A percentile compares a stretch with the other conserved stretches of the same genome.
phyloP scores from a whole-genome alignment of 2,888 invertebrate species.

The Eutolmus rufibarbis region DNA sequence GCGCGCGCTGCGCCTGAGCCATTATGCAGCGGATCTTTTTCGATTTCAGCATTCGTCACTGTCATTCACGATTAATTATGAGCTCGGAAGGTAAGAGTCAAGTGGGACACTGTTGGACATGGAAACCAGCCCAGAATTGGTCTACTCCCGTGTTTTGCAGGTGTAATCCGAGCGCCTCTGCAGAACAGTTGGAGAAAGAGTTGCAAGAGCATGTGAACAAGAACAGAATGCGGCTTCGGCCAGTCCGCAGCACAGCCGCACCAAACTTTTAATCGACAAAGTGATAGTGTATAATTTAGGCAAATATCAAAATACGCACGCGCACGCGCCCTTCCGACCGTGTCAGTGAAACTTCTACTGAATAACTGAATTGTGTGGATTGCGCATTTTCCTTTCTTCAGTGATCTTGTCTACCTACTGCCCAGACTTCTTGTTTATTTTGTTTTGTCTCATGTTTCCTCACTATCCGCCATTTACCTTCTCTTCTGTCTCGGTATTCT shows the following conservation, averaged over 20 bases:
- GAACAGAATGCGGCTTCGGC: background rate
- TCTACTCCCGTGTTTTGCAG: background rate
- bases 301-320: conserved; percentile 36
- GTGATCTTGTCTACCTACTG: conserved; percentile 35
- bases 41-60: background rate
- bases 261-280: background rate
- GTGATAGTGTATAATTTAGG: conserved; percentile 20
- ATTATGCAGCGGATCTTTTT: background rate
- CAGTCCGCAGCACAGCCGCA: conserved; percentile 1
- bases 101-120: background rate
- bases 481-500: conserved; percentile 41
- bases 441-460: conserved; percentile 31
- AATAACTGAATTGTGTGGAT: conserved; percentile 45
- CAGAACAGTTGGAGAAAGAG: background rate
- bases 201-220: background rate
- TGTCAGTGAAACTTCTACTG: conserved; percentile 45
- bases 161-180: background rate
- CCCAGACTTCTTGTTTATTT: conserved; percentile 35
- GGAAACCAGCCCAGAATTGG: background rate
- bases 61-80: background rate
- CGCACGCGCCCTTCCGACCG: conserved; percentile 41
- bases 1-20: background rate
- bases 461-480: conserved; percentile 41
- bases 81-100: conserved; percentile 11
- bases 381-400: conserved; percentile 45